Evolutionary conservation across 2,113 vertebrate genomes (phyloP).

Genomic region (Poicephalus meyeri): DNA sequence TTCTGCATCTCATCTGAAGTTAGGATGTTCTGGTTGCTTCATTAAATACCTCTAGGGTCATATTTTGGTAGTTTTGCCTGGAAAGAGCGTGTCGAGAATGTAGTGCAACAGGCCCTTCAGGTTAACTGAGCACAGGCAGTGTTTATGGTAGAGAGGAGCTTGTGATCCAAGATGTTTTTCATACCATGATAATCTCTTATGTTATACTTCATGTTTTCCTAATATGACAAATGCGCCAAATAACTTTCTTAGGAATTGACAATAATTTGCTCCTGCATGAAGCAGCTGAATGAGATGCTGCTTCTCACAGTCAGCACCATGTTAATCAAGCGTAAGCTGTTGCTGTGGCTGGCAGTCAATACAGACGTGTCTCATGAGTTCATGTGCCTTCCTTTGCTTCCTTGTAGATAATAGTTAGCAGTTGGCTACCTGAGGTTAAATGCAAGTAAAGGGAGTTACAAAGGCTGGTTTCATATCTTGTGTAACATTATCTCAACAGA

Average conservation of each 20-base stretch:
- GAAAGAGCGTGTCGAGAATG: slow-evolving; percentile 59
- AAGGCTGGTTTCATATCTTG: background rate
- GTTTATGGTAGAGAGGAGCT: slow-evolving; percentile 24
- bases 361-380: background rate
- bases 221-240: background rate
- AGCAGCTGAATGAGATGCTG: background rate
- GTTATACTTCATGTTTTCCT: background rate
- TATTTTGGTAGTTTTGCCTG: slow-evolving; percentile 64
- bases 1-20: background rate
- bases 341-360: background rate
- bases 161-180: slow-evolving; percentile 54
- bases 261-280: background rate
- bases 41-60: slow-evolving; percentile 45
- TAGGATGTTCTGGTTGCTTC: slow-evolving; percentile 36
- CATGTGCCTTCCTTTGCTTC: background rate
- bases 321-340: background rate
- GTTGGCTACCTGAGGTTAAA: background rate
- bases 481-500: background rate
- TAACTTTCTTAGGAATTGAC: background rate
- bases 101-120: slow-evolving; percentile 38
- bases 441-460: background rate
- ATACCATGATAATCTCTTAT: slow-evolving; percentile 3
- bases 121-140: slow-evolving; percentile 27
- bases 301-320: background rate
- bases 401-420: background rate